Evolutionary conservation across 2,797 vertebrate species (phyloP).

Genomic region (Allobates femoralis): DNA sequence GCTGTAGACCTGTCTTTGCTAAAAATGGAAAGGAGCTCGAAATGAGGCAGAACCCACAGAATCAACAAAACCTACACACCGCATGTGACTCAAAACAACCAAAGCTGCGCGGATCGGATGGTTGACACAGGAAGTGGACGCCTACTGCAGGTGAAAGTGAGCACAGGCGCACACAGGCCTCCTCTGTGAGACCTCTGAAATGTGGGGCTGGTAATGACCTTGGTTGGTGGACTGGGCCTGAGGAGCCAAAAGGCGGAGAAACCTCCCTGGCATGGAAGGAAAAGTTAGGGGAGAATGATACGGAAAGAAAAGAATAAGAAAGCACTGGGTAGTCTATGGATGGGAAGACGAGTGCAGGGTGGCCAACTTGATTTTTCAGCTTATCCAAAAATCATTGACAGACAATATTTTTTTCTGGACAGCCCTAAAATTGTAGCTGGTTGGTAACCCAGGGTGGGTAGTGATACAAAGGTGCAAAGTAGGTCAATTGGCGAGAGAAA

Average conservation of each 20-base stretch:
- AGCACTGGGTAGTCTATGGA: no score
- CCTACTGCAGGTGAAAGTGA: conserved; percentile 31
- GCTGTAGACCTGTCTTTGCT: conserved; percentile 2
- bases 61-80: conserved; percentile 25
- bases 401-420: no score
- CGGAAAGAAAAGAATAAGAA: no score
- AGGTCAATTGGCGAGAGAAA: no score
- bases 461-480: no score
- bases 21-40: conserved; percentile 34
- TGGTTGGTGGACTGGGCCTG: not conserved
- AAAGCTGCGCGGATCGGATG: not conserved
- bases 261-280: no score
- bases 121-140: conserved; percentile 30
- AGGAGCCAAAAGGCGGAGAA: not conserved
- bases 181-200: not conserved
- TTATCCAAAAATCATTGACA: no score
- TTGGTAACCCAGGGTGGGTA: no score
- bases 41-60: conserved; percentile 32
- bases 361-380: no score
- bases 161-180: not conserved
- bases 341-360: no score
- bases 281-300: not conserved
- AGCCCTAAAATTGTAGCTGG: no score
- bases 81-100: conserved; percentile 32
- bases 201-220: not conserved